These are phyloP conservation scores for Sebastes cheni DNA, from an alignment of 2,797 vertebrate genomes.

Conservation along the genomic window DNA sequence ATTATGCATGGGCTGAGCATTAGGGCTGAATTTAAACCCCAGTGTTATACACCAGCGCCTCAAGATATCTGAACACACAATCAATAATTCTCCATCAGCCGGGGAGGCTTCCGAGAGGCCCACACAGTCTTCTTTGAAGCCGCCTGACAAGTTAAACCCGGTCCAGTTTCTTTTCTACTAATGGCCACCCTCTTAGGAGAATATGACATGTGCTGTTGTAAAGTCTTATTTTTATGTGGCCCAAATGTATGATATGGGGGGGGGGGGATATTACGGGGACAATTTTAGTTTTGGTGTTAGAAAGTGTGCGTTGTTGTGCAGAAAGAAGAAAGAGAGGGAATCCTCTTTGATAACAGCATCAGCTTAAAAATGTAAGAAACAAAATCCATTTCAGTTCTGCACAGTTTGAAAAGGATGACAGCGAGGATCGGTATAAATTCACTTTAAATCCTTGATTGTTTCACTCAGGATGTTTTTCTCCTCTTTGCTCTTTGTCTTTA, in stretches of 20 bases:
- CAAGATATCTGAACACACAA: slow-evolving; percentile 84
- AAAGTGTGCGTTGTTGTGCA: slow-evolving; percentile 24
- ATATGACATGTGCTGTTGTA: slow-evolving; percentile 60
- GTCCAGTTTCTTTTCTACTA: slow-evolving; percentile 77
- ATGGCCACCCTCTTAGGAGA: slow-evolving; percentile 74
- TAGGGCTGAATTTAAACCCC: slow-evolving; percentile 80
- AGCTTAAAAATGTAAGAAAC: slow-evolving; percentile 42
- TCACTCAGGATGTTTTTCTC: slow-evolving; percentile 37
- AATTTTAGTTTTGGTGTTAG: slow-evolving; percentile 37
- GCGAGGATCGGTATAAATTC: slow-evolving; percentile 40
- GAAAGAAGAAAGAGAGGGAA: slow-evolving; percentile 10
- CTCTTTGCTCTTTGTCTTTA: neutral
- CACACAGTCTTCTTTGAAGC: slow-evolving; percentile 82
- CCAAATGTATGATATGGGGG: slow-evolving; percentile 48
- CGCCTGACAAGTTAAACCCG: slow-evolving; percentile 81
- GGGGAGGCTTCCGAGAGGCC: slow-evolving; percentile 74
- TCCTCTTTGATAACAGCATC: slow-evolving; percentile 58
- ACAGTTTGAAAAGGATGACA: slow-evolving; percentile 57
- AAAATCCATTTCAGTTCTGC: slow-evolving; percentile 42
- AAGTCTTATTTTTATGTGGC: slow-evolving; percentile 66
- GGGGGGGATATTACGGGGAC: slow-evolving; percentile 38
- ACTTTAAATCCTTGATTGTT: slow-evolving; percentile 63
- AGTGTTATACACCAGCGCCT: slow-evolving; percentile 81
- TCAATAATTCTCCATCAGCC: slow-evolving; percentile 84
- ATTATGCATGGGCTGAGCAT: slow-evolving; percentile 82